Evolutionary conservation across 2,797 vertebrate species (phyloP), one percentile per base, ranked within the genome.

Genomic region (Syndactyla subalaris): DNA sequence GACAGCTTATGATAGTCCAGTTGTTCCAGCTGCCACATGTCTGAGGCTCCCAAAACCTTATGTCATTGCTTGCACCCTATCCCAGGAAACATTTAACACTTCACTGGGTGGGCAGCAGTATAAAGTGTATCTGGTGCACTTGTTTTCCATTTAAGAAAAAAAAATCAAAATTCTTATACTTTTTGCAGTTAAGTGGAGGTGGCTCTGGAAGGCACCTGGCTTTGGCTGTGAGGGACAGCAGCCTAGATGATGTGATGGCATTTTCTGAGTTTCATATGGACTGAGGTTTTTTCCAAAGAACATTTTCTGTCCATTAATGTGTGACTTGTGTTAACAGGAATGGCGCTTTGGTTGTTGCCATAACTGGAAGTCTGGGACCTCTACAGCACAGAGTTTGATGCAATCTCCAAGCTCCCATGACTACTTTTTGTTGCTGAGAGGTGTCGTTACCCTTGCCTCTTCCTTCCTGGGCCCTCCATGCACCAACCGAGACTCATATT

Each of bases 11-110:
- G 63, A 77, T 45, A 61, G 57, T 63, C 59, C 51, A 61, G 84
- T 95, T 89, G 46, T 58, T 89, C n/a, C 72, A 77, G 61, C 78
- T 79, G 63, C 29, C 65, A 51, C 10, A 3, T 30, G 34, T 80
- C 63, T 85, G 71, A 73, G 43, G 39, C 27, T 88, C 84, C 68
- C 73, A 75, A 68, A 79, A 29, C 26, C 21, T 84, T 52, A 71
- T 34, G 55, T 80, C 55, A 54, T 72, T 51, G 36, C 62, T 92
- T 70, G 66, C 55, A 51, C 59, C 63, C 80, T 57, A 10, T 68
- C 82, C 55, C 22, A 46, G 78, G 82, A 96, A 89, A 88, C 27
- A 36, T 39, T 89, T 87, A 93, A 89, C 72, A 58, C 82, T 89
- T 85, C 66, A 20, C 34, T 71, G 75, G 52, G 48, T 41, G 36